Conservation (phyloP, 1,140 invertebrate genomes). For the Temnothorax curvispinosus region DNA sequence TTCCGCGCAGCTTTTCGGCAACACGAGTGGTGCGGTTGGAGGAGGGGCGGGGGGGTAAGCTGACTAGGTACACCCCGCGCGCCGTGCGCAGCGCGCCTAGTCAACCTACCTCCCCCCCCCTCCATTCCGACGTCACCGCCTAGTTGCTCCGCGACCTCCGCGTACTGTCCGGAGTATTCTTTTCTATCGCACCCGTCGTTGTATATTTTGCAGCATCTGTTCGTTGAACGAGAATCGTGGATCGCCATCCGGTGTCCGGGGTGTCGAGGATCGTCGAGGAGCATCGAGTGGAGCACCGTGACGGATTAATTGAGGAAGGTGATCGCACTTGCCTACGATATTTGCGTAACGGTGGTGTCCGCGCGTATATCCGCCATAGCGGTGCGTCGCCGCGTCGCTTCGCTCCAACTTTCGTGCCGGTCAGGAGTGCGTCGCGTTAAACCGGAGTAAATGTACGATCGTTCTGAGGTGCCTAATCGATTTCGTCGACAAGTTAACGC, state of each 20-base stretch:
- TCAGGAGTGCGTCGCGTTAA: background rate
- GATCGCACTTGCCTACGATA: background rate
- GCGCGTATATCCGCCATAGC: background rate
- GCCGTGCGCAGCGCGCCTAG: no score
- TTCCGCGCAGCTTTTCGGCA: no score
- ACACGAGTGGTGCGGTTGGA: no score
- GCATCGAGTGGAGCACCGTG: background rate
- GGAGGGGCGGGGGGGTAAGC: no score
- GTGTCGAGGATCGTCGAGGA: background rate
- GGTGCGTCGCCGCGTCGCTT: background rate
- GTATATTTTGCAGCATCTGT: background rate
- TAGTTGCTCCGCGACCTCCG: background rate
- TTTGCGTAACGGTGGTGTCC: background rate
- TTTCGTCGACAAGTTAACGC: background rate
- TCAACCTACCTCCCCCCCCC: no score
- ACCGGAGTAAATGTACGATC: background rate
- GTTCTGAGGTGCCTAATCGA: background rate
- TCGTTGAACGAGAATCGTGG: background rate
- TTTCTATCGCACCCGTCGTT: background rate
- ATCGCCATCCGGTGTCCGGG: background rate
- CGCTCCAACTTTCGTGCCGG: background rate
- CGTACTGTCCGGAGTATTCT: background rate
- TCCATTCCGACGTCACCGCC: no score
- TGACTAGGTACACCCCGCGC: no score
- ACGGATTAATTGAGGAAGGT: slow-evolving; percentile 3